Base-by-base conservation (phyloP, 2,888 invertebrate genomes). In the Drosophila infuscata region DNA sequence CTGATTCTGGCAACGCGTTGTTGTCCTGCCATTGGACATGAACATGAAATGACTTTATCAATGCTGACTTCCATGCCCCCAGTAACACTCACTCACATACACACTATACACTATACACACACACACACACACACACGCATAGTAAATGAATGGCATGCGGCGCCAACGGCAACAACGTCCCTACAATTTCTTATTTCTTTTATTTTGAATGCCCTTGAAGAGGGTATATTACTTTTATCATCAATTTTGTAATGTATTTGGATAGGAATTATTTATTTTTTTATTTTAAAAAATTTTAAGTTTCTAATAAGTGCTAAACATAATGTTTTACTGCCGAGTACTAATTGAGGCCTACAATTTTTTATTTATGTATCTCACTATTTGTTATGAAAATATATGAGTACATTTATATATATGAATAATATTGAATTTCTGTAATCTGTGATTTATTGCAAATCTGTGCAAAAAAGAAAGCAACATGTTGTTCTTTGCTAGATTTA, bases 11-110 rank as follows among this genome's bases (percentile, higher is more conserved):
- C 66, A 66, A n/a, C 17, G 51, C 49, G 38, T 41, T 57, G 38
- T 41, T 41, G 33, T 38, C 59, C 48, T 58, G 61, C 79, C 64
- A 70, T 35, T 82, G 81, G 68, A 59, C 81, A 52, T 66, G 79
- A 65, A 81, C 79, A 81, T 61, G 61, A 70, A 81, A 79, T 81
- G 84, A 89, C 89, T 89, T 84, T 84, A 89, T 89, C 84, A 89
- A 88, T 89, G 80, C 70, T 56, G 61, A 88, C 83, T 59, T 61
- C 63, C 61, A 33, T 53, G 30, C 41, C 30, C 36, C 41, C 66
- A 32, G 36, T 32, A 43, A 74, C 56, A 38, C 69, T 63, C 48
- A 69, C 56, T 46, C 63, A 57, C 58, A 61, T 20, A 32, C 35
- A 32, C 35, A 53, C 56, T 36, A 43, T 41, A 43, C 41, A 53